Evolutionary conservation across 2,113 vertebrate species (phyloP), one percentile per base, ranked within the genome.

Genomic region (Ctenodactylus gundi): DNA sequence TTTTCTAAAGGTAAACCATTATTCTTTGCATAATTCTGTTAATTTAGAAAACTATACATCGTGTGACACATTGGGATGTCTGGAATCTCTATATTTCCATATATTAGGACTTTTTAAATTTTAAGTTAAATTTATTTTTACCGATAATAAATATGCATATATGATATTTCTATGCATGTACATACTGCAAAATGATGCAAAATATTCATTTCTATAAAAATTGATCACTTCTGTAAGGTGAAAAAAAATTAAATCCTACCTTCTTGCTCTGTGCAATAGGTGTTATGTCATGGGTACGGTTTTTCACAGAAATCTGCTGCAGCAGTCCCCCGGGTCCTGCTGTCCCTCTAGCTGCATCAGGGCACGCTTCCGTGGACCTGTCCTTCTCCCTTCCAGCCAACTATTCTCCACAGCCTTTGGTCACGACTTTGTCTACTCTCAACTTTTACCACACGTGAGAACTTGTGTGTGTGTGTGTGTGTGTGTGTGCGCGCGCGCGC

Each of bases 331-430:
- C 5, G 21, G 23, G 36, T 46, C 29, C 67, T 36, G 15, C 21
- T 27, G 1, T 2, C 29, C 27, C 21, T n/a, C 7, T 7, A 44
- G 21, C 17, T 53, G 8, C 6, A 44, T n/a, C 14, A 55, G 20
- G n/a, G 10, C 44, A 1, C 8, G n/a, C n/a, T n/a, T n/a, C 18
- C 21, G 18, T 9, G 0, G 1, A 12, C 44, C 23, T 23, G 13
- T 12, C 17, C 17, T 17, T 36, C 7, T n/a, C 27, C 14, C 7
- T 23, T 55, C 41, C 21, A 75, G n/a, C 17, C 31, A 6, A 10
- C 17, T 27, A 0, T 11, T 57, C 36, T 36, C 39, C 31, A 4
- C 25, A 27, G 23, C 10, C 23, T 83, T 9, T 60, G 39, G 17
- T 17, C 34, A 46, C 29, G 10, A 49, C 9, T 29, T 8, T 21